A percentile compares a stretch with the other conserved stretches of the same genome.
phyloP scores from a whole-genome alignment of 2,888 invertebrate genomes.

The Tortrix viridana region DNA sequence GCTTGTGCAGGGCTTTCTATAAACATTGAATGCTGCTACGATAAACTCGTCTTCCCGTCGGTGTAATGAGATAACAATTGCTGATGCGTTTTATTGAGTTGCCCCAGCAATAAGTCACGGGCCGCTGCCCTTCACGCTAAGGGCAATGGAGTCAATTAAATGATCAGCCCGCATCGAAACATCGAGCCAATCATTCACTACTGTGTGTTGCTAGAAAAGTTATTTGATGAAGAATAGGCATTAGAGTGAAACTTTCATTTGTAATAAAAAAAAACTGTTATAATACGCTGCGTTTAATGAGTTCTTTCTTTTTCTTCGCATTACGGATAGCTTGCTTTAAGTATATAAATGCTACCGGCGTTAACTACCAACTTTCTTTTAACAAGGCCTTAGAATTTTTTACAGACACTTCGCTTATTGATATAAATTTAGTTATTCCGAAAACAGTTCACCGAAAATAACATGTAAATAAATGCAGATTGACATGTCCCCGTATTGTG shows the following conservation, averaged over 20 bases:
- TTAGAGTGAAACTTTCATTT: too few species aligned
- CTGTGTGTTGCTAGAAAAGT: neutral
- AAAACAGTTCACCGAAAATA: constrained; percentile 1
- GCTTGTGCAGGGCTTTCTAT: too few species aligned
- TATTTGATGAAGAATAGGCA: too few species aligned
- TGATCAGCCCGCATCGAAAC: constrained; percentile 52
- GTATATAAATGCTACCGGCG: too few species aligned
- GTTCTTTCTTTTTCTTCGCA: too few species aligned
- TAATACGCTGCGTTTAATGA: too few species aligned
- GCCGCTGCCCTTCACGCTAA: constrained; percentile 63
- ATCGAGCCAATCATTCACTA: constrained; percentile 1
- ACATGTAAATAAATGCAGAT: constrained; percentile 35
- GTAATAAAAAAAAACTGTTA: too few species aligned
- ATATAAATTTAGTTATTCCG: neutral
- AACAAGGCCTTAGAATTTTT: too few species aligned
- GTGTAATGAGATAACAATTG: constrained; percentile 31
- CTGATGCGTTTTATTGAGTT: constrained; percentile 47
- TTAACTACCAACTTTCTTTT: too few species aligned
- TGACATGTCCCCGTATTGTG: constrained; percentile 22
- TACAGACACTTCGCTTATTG: constrained; percentile 9
- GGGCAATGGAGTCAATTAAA: constrained; percentile 73
- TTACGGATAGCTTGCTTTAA: too few species aligned
- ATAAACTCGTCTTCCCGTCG: neutral
- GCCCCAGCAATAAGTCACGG: constrained; percentile 53
- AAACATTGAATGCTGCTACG: constrained; percentile 3